phyloP scores from a whole-genome alignment of 2,888 invertebrate genomes.

The Apoda limacodes region DNA sequence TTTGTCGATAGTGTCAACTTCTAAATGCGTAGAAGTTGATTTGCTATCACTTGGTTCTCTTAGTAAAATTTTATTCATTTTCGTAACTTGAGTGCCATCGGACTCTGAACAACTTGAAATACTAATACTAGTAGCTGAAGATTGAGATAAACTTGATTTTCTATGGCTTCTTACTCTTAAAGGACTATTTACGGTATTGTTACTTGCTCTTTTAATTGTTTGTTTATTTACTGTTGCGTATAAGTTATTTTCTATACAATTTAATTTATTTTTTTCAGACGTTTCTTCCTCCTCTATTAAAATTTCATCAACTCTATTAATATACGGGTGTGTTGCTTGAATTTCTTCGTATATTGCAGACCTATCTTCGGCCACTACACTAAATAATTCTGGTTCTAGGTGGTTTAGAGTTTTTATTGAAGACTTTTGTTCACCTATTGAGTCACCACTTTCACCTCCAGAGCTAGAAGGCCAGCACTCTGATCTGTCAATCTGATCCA shows the following conservation, averaged over 20 bases:
- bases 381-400: constrained; percentile 67
- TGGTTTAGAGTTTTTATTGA: constrained; percentile 40
- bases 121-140: constrained; percentile 63
- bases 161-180: constrained; percentile 46
- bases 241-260: constrained; percentile 51
- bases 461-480: constrained; percentile 82
- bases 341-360: constrained; percentile 54
- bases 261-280: constrained; percentile 49
- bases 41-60: constrained; percentile 53
- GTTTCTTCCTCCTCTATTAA: constrained; percentile 59
- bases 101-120: constrained; percentile 68
- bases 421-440: constrained; percentile 58
- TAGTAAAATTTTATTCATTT: constrained; percentile 49
- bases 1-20: constrained; percentile 73
- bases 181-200: constrained; percentile 66
- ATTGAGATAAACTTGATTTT: constrained; percentile 59
- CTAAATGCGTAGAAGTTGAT: constrained; percentile 63
- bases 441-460: constrained; percentile 72
- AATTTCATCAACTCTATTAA: constrained; percentile 58
- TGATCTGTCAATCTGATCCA: constrained; percentile 79
- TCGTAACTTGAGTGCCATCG: constrained; percentile 63
- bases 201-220: constrained; percentile 52
- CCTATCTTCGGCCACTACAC: constrained; percentile 52
- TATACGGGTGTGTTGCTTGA: constrained; percentile 36
- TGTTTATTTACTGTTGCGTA: constrained; percentile 64